Base-by-base conservation (phyloP, 2,797 vertebrate genomes). In the Poeciliopsis paucimaculata region DNA sequence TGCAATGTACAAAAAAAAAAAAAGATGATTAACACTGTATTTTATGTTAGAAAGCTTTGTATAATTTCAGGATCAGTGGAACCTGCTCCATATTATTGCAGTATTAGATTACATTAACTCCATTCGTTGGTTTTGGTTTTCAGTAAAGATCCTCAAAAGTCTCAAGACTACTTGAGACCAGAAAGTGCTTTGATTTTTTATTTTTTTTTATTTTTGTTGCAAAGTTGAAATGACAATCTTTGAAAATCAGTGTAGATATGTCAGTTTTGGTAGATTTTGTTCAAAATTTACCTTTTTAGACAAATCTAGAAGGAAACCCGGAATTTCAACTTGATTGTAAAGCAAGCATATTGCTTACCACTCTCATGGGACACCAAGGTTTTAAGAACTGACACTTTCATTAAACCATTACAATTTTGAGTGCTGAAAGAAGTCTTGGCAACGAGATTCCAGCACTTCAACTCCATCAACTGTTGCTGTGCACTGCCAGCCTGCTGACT, bases 11-110 rank as follows among this genome's bases (percentile, higher is more conserved):
- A 78, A 66, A 49, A 84, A 70, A 49, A 84, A 70, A 43, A 71
- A 1, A 11, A 0, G 41, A 10, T 15, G 26, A 70, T 84, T 83
- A 85, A 72, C 10, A 6, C 71, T 39, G 77, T 79, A 31, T 79
- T 88, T 84, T 84, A 55, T 78, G 70, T 84, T 88, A 79, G 55
- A 57, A 73, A 73, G 57, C 28, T 2, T 72, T 72, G 31, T 16
- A 15, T 31, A 15, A 62, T 62, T 47, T 34, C 0, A 72, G 55
- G 45, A 7, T 71, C 26, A 71, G 6, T 46, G 6, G 11, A 68
- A 26, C 20, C 34, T 39, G 23, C 36, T 39, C 20, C 15, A 46
- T 28, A 45, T 71, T 71, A 28, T 28, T 71, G 3, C 13, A 71
- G 12, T 28, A 8, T 2, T n/a, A 28, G 26, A 45, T 28, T n/a